Conservation (phyloP, 2,797 vertebrate genomes). For the Enteromius afrohamiltoni region DNA sequence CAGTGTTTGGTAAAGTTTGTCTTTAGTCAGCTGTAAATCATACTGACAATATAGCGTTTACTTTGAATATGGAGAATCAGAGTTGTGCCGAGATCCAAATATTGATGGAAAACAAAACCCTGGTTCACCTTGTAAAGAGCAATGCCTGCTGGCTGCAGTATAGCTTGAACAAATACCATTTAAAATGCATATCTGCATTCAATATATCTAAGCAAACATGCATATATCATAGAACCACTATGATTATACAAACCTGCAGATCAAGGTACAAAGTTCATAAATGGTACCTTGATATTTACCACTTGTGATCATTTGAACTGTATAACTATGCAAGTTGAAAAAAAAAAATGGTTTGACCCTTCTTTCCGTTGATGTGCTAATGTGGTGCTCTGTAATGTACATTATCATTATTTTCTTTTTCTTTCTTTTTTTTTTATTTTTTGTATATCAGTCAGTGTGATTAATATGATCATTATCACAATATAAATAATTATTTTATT, state of each 20-base stretch:
- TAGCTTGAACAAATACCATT: not conserved
- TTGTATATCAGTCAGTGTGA: too few relatives aligned
- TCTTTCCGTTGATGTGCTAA: not conserved
- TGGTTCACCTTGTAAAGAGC: not conserved
- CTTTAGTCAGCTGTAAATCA: constrained; percentile 33
- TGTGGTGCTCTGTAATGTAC: too few relatives aligned
- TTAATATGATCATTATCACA: too few relatives aligned
- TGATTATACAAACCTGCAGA: not conserved
- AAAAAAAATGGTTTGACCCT: not conserved
- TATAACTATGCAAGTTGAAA: not conserved
- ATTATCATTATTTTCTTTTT: too few relatives aligned
- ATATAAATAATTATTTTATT: too few relatives aligned
- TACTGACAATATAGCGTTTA: constrained; percentile 25
- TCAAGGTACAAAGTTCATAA: not conserved
- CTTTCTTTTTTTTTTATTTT: too few relatives aligned
- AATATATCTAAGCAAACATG: constrained; percentile 38
- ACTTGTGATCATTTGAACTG: not conserved
- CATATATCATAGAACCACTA: constrained; percentile 2
- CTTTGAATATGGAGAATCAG: constrained; percentile 17
- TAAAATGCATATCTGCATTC: constrained; percentile 21
- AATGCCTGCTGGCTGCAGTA: constrained; percentile 8
- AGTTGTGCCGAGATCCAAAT: not conserved
- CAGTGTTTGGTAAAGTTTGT: constrained; percentile 13
- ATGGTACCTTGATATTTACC: constrained; percentile 20
- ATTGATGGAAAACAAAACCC: constrained; percentile 27